Evolutionary conservation across 2,797 vertebrate species (phyloP).

Genomic region (Distichodus sexfasciatus): DNA sequence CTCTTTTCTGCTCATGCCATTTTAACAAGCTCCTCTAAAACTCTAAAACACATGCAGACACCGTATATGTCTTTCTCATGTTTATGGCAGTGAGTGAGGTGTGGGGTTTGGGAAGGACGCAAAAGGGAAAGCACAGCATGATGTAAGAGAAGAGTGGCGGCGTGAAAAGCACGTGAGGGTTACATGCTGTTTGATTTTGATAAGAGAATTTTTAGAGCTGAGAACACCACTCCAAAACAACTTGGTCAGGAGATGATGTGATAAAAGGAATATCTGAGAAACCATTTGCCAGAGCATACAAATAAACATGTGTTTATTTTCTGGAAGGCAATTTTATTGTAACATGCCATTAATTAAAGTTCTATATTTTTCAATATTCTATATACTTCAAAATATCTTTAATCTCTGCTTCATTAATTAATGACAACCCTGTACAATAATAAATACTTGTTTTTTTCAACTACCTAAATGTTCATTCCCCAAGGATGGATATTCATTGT

Average conservation of each 20-base stretch:
- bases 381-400: no score
- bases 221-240: constrained; percentile 3
- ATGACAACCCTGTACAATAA: not conserved
- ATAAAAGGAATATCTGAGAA: not conserved
- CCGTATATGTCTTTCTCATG: not conserved
- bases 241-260: not conserved
- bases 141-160: not conserved
- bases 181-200: constrained; percentile 18
- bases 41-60: no score
- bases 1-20: constrained; percentile 10
- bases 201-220: constrained; percentile 11
- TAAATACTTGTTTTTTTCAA: not conserved
- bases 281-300: not conserved
- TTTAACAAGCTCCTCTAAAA: constrained; percentile 36
- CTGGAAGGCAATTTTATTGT: constrained; percentile 51
- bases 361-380: no score
- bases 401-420: not conserved
- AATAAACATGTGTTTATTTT: not conserved
- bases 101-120: no score
- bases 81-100: no score
- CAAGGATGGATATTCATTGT: no score
- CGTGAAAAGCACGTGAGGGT: not conserved
- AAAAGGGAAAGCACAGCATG: not conserved
- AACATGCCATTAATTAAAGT: no score
- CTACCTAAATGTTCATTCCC: not conserved